phyloP scores from a whole-genome alignment of 2,113 vertebrate genomes.

The Crotalus helleri region DNA sequence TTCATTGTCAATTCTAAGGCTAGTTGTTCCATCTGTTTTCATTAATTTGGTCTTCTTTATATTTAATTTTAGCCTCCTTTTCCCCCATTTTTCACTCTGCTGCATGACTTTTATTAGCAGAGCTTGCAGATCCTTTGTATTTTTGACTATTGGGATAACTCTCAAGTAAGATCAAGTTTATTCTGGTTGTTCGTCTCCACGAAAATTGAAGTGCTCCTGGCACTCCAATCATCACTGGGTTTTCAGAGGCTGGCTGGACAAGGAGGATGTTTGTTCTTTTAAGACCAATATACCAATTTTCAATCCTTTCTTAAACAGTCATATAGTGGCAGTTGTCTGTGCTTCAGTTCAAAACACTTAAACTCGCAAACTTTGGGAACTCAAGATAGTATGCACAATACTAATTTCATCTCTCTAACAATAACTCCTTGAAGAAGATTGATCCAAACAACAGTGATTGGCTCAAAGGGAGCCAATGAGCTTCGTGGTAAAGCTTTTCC shows the following conservation, averaged over 20 bases:
- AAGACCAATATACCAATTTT: background rate
- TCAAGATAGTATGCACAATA: background rate
- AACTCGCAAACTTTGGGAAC: background rate
- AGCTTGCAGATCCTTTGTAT: background rate
- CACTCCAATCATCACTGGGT: background rate
- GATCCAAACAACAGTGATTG: background rate
- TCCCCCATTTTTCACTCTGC: background rate
- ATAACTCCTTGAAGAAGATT: background rate
- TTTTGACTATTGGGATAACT: background rate
- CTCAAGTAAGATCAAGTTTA: background rate
- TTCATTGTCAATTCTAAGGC: background rate
- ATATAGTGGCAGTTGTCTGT: background rate
- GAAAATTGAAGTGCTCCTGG: background rate
- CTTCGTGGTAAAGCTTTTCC: background rate
- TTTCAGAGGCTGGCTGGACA: background rate
- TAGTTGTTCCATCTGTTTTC: background rate
- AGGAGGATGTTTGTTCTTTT: background rate
- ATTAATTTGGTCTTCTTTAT: background rate
- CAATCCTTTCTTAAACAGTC: background rate
- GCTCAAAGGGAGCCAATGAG: background rate
- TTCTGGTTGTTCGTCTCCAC: background rate
- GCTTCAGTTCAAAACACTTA: background rate
- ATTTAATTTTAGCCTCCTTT: background rate
- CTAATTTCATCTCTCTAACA: background rate
- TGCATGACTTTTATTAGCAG: background rate